Percentiles rank a stretch among this genome's conserved stretches.
These are phyloP conservation scores for Pseudomyrmex sp. DNA, from an alignment of 1,140 invertebrate species.

Conservation along the genomic window DNA sequence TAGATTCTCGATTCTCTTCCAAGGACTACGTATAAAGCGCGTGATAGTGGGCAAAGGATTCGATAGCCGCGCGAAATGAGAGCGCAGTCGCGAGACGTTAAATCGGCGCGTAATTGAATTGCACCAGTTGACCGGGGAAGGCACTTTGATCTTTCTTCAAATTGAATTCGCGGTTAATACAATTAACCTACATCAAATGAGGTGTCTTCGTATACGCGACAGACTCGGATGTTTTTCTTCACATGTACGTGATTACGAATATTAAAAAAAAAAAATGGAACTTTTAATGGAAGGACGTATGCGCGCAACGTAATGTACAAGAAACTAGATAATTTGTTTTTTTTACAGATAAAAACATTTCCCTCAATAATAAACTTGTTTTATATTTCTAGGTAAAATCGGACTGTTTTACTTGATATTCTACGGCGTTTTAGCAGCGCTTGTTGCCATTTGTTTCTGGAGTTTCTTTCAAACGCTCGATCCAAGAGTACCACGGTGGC, in stretches of 20 bases:
- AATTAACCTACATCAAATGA: constrained; percentile 70
- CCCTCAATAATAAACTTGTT: constrained; percentile 11
- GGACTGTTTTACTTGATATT: constrained; percentile 96
- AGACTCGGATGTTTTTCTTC: neutral
- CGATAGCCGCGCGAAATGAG: too few species aligned
- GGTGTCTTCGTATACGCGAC: constrained; percentile 21
- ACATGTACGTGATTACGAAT: neutral
- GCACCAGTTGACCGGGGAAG: constrained; percentile 74
- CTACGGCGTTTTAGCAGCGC: constrained; percentile 93
- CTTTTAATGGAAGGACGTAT: too few species aligned
- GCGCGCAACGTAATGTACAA: too few species aligned
- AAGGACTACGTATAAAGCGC: too few species aligned
- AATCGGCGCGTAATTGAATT: constrained; percentile 79
- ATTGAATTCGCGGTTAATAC: constrained; percentile 72
- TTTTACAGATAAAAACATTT: neutral
- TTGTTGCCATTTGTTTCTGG: constrained; percentile 96
- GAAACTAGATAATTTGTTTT: too few species aligned
- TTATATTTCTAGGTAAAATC: constrained; percentile 91
- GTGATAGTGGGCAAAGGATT: too few species aligned
- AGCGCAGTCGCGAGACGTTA: constrained; percentile 59
- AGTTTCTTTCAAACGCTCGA: constrained; percentile 96
- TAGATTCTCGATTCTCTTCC: too few species aligned
- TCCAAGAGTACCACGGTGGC: constrained; percentile 93
- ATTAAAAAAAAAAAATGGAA: neutral
- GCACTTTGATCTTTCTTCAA: constrained; percentile 76